These are phyloP conservation scores for Beroe ovata DNA, from an alignment of 37 sponge, comb jelly and placozoan species.

Conservation along the genomic window DNA sequence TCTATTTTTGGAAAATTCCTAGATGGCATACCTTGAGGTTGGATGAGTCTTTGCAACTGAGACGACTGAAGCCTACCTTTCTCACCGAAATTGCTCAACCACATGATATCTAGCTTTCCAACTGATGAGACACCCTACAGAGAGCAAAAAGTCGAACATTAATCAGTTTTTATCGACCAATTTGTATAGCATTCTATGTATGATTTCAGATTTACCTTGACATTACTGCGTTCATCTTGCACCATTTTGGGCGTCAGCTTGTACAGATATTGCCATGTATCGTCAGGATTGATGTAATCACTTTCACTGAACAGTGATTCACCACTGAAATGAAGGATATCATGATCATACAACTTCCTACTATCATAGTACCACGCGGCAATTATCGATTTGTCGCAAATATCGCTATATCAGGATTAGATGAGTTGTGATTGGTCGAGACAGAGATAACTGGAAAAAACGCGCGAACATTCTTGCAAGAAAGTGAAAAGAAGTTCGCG, in stretches of 20 bases:
- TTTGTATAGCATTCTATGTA: too few relatives aligned
- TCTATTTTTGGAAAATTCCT: too few relatives aligned
- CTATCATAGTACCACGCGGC: too few relatives aligned
- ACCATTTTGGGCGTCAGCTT: conserved; percentile 71
- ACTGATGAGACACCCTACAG: conserved; percentile 64
- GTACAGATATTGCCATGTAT: conserved; percentile 79
- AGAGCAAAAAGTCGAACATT: neutral
- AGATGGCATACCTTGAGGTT: conserved; percentile 26
- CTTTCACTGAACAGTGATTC: conserved; percentile 73
- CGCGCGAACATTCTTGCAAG: neutral
- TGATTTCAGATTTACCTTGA: too few relatives aligned
- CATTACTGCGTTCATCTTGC: conserved; percentile 3
- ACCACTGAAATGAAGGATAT: conserved; percentile 4
- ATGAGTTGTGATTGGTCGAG: too few relatives aligned
- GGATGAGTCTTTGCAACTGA: conserved; percentile 71
- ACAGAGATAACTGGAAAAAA: neutral
- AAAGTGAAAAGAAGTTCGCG: neutral
- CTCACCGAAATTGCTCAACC: conserved; percentile 85
- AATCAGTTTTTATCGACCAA: too few relatives aligned
- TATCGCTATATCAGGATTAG: too few relatives aligned
- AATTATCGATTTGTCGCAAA: too few relatives aligned
- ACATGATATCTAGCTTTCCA: conserved; percentile 86
- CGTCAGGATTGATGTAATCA: conserved; percentile 70
- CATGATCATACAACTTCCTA: too few relatives aligned
- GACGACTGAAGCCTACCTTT: conserved; percentile 84